Conservation (phyloP, 2,797 vertebrate species). For the Xerus rutilus region DNA sequence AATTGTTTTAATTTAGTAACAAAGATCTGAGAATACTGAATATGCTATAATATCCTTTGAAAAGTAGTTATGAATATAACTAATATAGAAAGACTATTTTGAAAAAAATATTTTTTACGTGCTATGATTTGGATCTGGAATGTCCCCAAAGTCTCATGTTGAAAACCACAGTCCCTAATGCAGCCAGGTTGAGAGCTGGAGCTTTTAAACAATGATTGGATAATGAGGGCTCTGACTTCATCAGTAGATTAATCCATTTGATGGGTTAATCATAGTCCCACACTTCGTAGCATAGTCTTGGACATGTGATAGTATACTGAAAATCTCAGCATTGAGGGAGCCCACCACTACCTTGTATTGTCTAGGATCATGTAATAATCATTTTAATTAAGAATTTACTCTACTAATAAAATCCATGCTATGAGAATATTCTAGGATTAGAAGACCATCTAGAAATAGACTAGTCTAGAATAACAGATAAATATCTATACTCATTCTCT, state of each 20-base stretch:
- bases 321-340: not conserved
- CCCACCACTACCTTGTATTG: not conserved
- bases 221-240: no score
- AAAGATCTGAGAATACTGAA: not conserved
- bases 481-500: not conserved
- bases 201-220: no score
- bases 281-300: not conserved
- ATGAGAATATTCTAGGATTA: not conserved
- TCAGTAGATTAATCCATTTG: no score
- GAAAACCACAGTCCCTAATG: no score
- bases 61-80: not conserved
- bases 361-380: not conserved
- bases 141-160: no score
- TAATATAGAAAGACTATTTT: not conserved
- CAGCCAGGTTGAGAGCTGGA: no score
- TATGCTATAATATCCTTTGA: not conserved
- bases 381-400: not conserved
- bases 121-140: no score
- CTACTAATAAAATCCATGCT: not conserved
- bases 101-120: not conserved
- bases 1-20: not conserved
- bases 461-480: not conserved
- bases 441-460: not conserved
- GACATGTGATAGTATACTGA: no score
- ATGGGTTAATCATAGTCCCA: not conserved